phyloP scores from a whole-genome alignment of 2,113 vertebrate species.

The Andinoacara biseriatus region DNA sequence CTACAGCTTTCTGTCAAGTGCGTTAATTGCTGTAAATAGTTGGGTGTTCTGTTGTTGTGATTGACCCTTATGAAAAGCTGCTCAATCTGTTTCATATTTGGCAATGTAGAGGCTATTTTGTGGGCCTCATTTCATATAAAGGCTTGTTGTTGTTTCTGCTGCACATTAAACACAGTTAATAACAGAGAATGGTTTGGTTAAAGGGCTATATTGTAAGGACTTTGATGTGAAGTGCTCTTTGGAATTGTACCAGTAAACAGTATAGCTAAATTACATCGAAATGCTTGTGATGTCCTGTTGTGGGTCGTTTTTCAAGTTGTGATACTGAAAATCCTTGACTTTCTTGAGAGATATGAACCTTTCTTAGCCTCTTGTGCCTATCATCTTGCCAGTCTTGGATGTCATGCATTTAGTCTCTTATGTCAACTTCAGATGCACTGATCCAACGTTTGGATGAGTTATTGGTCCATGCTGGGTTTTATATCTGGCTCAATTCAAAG shows the following conservation, averaged over 20 bases:
- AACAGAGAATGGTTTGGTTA: conserved; percentile 7
- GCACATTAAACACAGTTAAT: conserved; percentile 41
- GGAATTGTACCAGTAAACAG: not conserved
- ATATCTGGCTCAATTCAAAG: no score
- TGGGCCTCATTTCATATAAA: conserved; percentile 27
- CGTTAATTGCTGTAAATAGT: conserved; percentile 64
- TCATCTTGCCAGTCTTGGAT: not conserved
- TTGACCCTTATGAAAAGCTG: conserved; percentile 62
- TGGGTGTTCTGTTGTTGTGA: conserved; percentile 42
- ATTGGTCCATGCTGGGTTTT: not conserved
- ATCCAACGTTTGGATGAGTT: not conserved
- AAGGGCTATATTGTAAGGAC: not conserved
- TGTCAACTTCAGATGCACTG: not conserved
- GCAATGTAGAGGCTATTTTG: conserved; percentile 2
- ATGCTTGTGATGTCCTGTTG: not conserved
- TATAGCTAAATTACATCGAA: not conserved
- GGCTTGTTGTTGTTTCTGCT: conserved; percentile 40
- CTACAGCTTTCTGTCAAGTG: conserved; percentile 47
- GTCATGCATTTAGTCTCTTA: not conserved
- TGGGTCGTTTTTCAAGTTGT: not conserved
- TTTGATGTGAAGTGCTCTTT: not conserved
- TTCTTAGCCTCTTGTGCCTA: not conserved
- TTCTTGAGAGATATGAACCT: not conserved
- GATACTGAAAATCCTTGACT: not conserved
- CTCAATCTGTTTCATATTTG: conserved; percentile 60